Percentiles rank a stretch among this genome's conserved stretches.
These are phyloP conservation scores for Hoplodrina blanda DNA, from an alignment of 2,888 invertebrate genomes.

Conservation along the genomic window DNA sequence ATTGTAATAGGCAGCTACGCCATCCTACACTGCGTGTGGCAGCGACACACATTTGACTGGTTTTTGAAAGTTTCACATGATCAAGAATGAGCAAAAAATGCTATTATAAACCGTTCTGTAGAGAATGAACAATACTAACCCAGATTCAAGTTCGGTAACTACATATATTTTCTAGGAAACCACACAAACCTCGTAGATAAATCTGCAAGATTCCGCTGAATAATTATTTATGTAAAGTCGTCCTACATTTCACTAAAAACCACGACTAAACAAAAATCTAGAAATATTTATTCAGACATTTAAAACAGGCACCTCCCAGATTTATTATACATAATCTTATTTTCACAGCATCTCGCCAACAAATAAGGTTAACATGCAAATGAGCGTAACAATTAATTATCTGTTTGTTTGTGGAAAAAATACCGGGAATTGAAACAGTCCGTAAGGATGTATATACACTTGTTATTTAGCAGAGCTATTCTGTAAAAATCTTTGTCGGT, in stretches of 20 bases:
- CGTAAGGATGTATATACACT: conserved; percentile 42
- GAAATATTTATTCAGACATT: conserved; percentile 21
- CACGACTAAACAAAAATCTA: conserved; percentile 16
- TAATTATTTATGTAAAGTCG: background rate
- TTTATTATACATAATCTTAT: conserved; percentile 60
- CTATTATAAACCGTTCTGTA: too few relatives aligned
- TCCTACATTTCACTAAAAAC: conserved; percentile 13
- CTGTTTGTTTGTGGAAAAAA: conserved; percentile 71
- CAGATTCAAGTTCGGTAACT: too few relatives aligned
- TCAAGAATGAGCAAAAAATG: too few relatives aligned
- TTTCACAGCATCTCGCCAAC: conserved; percentile 53
- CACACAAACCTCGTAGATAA: background rate
- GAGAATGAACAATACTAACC: too few relatives aligned
- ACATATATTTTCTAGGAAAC: background rate
- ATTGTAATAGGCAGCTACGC: too few relatives aligned
- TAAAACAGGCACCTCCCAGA: conserved; percentile 28
- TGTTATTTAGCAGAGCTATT: background rate
- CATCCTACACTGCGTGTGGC: too few relatives aligned
- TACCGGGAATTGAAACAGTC: conserved; percentile 69
- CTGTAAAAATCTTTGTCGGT: background rate
- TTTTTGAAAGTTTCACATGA: too few relatives aligned
- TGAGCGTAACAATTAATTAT: conserved; percentile 79
- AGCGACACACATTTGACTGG: too few relatives aligned
- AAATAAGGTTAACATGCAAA: conserved; percentile 71
- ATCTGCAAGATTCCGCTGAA: background rate